phyloP scores from a whole-genome alignment of 1,140 invertebrate species.

The Patella vulgata region DNA sequence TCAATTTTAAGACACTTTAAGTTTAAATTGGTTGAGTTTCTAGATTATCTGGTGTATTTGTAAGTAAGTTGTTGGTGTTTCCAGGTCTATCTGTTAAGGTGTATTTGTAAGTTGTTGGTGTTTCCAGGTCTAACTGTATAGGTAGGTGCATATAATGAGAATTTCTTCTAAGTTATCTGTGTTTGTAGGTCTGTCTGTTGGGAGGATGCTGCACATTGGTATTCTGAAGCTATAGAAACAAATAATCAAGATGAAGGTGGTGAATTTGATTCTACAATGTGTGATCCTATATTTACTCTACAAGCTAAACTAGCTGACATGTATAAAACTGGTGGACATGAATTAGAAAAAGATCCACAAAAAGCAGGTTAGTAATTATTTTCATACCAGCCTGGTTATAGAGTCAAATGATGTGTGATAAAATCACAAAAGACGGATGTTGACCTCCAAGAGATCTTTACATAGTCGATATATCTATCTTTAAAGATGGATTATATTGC shows the following conservation, averaged over 20 bases:
- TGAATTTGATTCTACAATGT: constrained; percentile 65
- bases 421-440: not conserved
- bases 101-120: no score
- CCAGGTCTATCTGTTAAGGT: no score
- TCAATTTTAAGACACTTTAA: no score
- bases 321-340: constrained; percentile 67
- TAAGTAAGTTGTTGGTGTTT: no score
- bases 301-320: constrained; percentile 70
- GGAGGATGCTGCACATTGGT: constrained; percentile 68
- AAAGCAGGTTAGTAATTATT: constrained; percentile 65
- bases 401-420: no score
- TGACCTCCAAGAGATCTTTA: not conserved
- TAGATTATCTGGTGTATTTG: no score
- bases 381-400: not conserved
- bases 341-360: constrained; percentile 66
- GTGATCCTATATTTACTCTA: constrained; percentile 66
- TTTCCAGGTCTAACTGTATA: no score
- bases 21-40: no score
- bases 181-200: constrained; percentile 62
- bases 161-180: no score
- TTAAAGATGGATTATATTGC: no score
- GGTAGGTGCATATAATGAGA: no score
- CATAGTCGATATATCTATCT: not conserved
- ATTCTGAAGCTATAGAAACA: constrained; percentile 64
- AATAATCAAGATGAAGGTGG: constrained; percentile 65